phyloP scores from a whole-genome alignment of 2,888 invertebrate species.

The Drosophila sordidapex region DNA sequence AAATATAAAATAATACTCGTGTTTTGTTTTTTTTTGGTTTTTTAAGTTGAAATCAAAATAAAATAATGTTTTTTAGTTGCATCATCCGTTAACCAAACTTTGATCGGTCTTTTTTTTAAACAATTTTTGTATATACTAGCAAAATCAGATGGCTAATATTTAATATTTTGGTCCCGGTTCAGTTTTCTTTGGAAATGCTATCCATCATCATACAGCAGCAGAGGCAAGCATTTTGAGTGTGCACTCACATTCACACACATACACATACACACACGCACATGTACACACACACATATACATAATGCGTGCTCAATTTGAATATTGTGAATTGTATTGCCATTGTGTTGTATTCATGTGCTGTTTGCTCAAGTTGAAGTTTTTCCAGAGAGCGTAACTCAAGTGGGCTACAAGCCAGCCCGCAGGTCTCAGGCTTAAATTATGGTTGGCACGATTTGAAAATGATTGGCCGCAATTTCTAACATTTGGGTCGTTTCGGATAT shows the following conservation, averaged over 20 bases:
- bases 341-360: slow-evolving; percentile 4
- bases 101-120: background rate
- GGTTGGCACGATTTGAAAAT: slow-evolving; percentile 2
- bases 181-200: background rate
- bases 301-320: slow-evolving; percentile 4
- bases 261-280: background rate
- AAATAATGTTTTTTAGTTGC: too few species aligned
- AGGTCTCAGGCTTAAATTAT: slow-evolving; percentile 2
- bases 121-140: background rate
- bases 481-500: background rate
- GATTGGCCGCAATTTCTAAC: background rate
- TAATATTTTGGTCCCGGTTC: background rate
- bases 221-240: background rate
- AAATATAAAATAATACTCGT: background rate
- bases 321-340: slow-evolving; percentile 3
- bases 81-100: too few species aligned
- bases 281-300: background rate
- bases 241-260: background rate
- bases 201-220: background rate
- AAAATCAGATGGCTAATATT: background rate
- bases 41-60: too few species aligned
- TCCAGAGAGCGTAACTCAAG: slow-evolving; percentile 1
- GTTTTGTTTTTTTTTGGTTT: too few species aligned
- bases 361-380: slow-evolving; percentile 3
- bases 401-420: background rate